Base-by-base conservation (phyloP, 2,113 vertebrate genomes). In the Hiodon alosoides region DNA sequence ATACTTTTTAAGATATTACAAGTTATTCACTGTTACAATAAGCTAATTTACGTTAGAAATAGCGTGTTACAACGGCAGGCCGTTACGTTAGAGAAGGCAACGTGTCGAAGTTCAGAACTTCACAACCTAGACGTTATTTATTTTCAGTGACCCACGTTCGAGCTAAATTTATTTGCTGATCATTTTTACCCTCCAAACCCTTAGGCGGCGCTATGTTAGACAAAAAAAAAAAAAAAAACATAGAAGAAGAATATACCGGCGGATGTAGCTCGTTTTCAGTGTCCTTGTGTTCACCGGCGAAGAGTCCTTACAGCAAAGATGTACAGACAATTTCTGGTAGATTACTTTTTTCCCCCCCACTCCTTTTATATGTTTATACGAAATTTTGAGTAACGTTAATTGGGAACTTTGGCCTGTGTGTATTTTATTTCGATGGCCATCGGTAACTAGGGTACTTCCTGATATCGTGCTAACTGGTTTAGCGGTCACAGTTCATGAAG, bases 251-350 rank as follows among this genome's bases (percentile, higher is more conserved):
- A 13, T 59, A 67, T n/a, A 60, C 62, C 11, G 69, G 7, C 54
- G 71, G 74, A 79, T 57, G 58, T 51, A 7, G 4, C 2, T 67
- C 57, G 6, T 48, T 78, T 61, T 16, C 9, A 10, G 58, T 78
- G 79, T 67, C 73, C 76, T 80, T 75, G 76, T 67, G 59, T 69
- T 58, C 54, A 54, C 46, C 65, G 61, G 55, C 14, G 78, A 69
- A 60, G 62, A 54, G 47, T 9, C 16, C 2, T 4, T 4, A 11
- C 46, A 17, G 14, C 2, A 6, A 72, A 31, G 64, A 80, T 80
- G 73, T 74, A 74, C 67, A 67, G 79, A 50, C 61, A 67, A 16
- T 67, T 80, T 67, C 54, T 62, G 74, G 76, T 77, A 80, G 31
- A 67, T 11, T 31, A 13, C 7, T 3, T 14, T 65, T 9, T 14